Evolutionary conservation across 2,797 vertebrate species (phyloP).

Genomic region (Astyanax mexicanus): DNA sequence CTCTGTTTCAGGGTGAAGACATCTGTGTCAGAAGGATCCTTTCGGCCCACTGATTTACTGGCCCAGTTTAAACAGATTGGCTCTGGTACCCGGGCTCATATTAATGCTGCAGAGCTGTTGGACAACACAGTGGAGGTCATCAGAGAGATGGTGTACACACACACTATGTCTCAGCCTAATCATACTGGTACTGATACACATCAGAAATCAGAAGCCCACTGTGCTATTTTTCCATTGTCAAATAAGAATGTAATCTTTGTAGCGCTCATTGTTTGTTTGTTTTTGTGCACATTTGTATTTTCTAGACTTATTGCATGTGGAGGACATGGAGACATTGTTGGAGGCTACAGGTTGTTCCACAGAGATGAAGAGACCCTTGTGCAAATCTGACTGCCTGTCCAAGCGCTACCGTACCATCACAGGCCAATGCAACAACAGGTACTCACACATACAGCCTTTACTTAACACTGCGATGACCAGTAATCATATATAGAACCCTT

Average conservation of each 20-base stretch:
- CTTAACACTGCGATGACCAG: not conserved
- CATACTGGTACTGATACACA: conserved; percentile 68
- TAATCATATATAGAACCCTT: conserved; percentile 58
- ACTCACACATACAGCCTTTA: not conserved
- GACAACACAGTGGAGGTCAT: conserved; percentile 85
- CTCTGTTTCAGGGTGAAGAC: conserved; percentile 69
- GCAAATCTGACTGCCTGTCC: conserved; percentile 74
- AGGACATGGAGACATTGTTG: conserved; percentile 72
- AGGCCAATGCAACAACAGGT: conserved; percentile 85
- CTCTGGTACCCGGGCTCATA: conserved; percentile 71
- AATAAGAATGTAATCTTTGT: not conserved
- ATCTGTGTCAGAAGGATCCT: conserved; percentile 71
- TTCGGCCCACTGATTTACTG: conserved; percentile 81
- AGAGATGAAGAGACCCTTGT: conserved; percentile 71
- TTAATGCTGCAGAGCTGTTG: conserved; percentile 80
- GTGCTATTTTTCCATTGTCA: not conserved
- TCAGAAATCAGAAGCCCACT: not conserved
- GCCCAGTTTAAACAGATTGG: conserved; percentile 83
- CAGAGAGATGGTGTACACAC: conserved; percentile 85
- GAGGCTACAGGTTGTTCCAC: conserved; percentile 77
- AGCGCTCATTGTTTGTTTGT: not conserved
- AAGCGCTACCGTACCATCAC: conserved; percentile 81
- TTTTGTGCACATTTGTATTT: conserved; percentile 25
- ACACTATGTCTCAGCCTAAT: conserved; percentile 72
- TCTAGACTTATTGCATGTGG: conserved; percentile 75